Evolutionary conservation across 1,140 invertebrate species (phyloP), one percentile per base, ranked within the genome.

Genomic region (Venustaconcha ellipsiformis): DNA sequence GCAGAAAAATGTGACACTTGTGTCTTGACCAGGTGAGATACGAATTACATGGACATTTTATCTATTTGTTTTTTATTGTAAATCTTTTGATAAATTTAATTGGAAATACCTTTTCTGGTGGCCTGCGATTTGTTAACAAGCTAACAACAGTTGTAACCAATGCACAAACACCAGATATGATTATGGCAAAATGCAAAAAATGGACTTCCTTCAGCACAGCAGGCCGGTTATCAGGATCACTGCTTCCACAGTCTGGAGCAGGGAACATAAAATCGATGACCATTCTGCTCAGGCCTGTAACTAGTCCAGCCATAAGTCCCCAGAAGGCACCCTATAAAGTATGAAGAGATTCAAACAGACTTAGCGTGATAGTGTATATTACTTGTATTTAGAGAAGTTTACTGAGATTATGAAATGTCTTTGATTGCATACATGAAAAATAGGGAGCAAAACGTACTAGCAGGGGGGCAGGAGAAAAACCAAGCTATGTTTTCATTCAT

Each of bases 251-350:
- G 23, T 59, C 23, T 57, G 86, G 84, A 1, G 76, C 80, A 17
- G 79, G 68, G 70, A 82, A 82, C 8, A 78, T 72, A 63, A 86
- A 84, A 64, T 87, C 84, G 66, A 87, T 55, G 2, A 81, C 80
- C 79, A 89, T 82, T 26, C 88, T 59, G 37, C 87, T 81, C 3
- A 87, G 20, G 8, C 92, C 92, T 18, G 91, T 84, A 18, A 88
- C 78, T 15, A 92, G 80, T 3, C 91, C 90, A 56, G 87, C 81
- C 82, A 92, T 90, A 14, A 92, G 82, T 55, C 91, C 89, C 90
- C 91, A 92, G 83, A 92, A 92, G 48, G 91, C 91, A 18, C 91
- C 91, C 90, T 91, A 79, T 12, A 75, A 72, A 63, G 84, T 57
- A 23, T 17, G 57, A 57, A n/a, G 11, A 59, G 17, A 59, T n/a